Evolutionary conservation across 2,888 invertebrate species (phyloP), one percentile per base, ranked within the genome.

Genomic region (Andrena minutula): DNA sequence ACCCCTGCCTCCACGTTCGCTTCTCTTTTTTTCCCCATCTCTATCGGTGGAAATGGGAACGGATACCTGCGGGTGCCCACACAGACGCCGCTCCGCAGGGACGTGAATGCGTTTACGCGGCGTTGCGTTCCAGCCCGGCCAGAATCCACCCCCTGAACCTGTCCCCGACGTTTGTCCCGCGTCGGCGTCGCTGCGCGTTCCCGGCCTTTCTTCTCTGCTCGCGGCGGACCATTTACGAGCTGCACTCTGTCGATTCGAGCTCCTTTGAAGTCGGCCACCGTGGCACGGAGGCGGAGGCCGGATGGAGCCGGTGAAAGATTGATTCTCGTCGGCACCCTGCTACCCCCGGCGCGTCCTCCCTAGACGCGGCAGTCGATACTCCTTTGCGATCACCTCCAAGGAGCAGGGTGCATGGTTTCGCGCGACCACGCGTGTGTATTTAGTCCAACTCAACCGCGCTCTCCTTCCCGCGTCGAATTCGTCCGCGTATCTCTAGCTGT

Each of bases 191-290:
- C 23, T 32, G 32, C 53, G 58, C 56, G 56, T 58, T 47, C 53
- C 66, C 28, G 12, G 41, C 60, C 58, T 72, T 82, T 75, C 70
- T 60, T 70, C 51, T 49, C 23, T 16, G 47, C 16, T 7, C 65
- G 41, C 65, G 23, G 72, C 61, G 51, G 49, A 64, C 61, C 75
- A 78, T 78, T 79, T 73, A 61, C 73, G 41, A 75, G 47, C 69
- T 56, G 2, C 71, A n/a, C 70, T 66, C 58, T 51, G 63, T 68
- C 74, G 69, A 70, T 69, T 53, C 76, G 64, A 41, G 16, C 75
- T 75, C 70, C 83, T 79, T 83, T 84, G 83, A 84, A 73, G 75
- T 83, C 51, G 47, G 23, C 66, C 51, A 49, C n/a, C 32, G 26
- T 16, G 49, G 61, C 28, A 16, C 5, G 41, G n/a, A 8, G 10